phyloP scores from a whole-genome alignment of 2,888 invertebrate species.

The Conops quadrifasciatus region DNA sequence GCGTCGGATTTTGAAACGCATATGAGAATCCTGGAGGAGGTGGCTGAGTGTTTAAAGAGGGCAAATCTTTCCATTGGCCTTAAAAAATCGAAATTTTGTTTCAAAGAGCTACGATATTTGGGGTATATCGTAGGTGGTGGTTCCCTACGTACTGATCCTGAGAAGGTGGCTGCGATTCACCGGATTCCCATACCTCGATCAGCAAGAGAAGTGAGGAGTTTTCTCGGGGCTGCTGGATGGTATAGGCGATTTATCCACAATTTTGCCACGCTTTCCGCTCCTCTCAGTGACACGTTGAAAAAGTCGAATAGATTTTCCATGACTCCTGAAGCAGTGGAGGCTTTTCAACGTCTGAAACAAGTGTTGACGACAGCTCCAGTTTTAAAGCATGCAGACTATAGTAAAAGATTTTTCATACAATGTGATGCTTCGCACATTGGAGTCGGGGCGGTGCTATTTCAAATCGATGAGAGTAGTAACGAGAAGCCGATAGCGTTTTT shows the following conservation, averaged over 20 bases:
- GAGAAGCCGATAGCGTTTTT: background rate
- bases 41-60: slow-evolving; percentile 30
- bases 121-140: slow-evolving; percentile 34
- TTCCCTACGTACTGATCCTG: slow-evolving; percentile 20
- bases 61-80: slow-evolving; percentile 39
- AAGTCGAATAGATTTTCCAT: slow-evolving; percentile 25
- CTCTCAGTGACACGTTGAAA: slow-evolving; percentile 28
- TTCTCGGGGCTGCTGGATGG: slow-evolving; percentile 31
- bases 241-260: slow-evolving; percentile 19
- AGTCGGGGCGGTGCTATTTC: slow-evolving; percentile 15
- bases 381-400: slow-evolving; percentile 7
- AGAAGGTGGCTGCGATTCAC: slow-evolving; percentile 28
- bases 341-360: slow-evolving; percentile 16
- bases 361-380: slow-evolving; percentile 16
- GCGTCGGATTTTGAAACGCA: slow-evolving; percentile 35
- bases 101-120: slow-evolving; percentile 34
- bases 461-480: background rate
- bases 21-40: slow-evolving; percentile 14
- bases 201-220: slow-evolving; percentile 21
- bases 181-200: slow-evolving; percentile 24
- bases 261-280: slow-evolving; percentile 16
- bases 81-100: slow-evolving; percentile 37
- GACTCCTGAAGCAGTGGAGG: slow-evolving; percentile 14
- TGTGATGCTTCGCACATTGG: slow-evolving; percentile 21
- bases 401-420: slow-evolving; percentile 20